phyloP scores from a whole-genome alignment of 1,140 invertebrate species.

The Lepidostoma basale region DNA sequence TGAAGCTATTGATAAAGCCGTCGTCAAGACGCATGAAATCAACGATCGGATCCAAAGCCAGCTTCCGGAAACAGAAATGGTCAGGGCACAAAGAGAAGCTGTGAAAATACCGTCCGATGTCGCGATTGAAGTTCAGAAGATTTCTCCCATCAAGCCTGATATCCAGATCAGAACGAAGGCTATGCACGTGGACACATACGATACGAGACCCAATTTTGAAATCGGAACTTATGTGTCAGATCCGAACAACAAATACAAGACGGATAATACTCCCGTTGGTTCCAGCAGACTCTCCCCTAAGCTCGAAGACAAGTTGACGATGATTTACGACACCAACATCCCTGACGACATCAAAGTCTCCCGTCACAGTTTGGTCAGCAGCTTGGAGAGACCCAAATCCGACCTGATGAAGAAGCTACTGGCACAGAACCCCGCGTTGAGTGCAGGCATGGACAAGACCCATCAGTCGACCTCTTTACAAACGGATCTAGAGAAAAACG shows the following conservation, averaged over 20 bases:
- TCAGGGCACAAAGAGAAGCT: background rate
- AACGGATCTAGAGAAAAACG: conserved; percentile 49
- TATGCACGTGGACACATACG: conserved; percentile 12
- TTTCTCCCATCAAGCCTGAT: conserved; percentile 30
- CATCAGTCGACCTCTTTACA: conserved; percentile 29
- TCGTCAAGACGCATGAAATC: conserved; percentile 18
- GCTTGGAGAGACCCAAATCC: conserved; percentile 61
- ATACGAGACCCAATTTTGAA: conserved; percentile 40
- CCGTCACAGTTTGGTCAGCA: conserved; percentile 61
- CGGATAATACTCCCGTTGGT: conserved; percentile 16
- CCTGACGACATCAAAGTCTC: conserved; percentile 67
- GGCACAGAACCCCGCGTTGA: conserved; percentile 60
- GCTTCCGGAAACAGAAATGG: background rate
- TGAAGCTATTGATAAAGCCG: conserved; percentile 28
- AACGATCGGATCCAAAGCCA: conserved; percentile 13
- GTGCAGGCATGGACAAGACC: conserved; percentile 53
- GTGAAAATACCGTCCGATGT: background rate
- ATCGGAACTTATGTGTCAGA: conserved; percentile 41
- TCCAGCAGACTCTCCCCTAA: conserved; percentile 42
- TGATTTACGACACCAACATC: conserved; percentile 63
- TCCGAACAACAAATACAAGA: conserved; percentile 37
- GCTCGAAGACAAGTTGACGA: conserved; percentile 54
- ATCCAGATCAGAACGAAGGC: conserved; percentile 30
- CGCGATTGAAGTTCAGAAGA: conserved; percentile 5
- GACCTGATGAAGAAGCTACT: conserved; percentile 63